These are phyloP conservation scores for Peromyscus melanophrys DNA, from an alignment of 2,797 vertebrate species.

Conservation along the genomic window DNA sequence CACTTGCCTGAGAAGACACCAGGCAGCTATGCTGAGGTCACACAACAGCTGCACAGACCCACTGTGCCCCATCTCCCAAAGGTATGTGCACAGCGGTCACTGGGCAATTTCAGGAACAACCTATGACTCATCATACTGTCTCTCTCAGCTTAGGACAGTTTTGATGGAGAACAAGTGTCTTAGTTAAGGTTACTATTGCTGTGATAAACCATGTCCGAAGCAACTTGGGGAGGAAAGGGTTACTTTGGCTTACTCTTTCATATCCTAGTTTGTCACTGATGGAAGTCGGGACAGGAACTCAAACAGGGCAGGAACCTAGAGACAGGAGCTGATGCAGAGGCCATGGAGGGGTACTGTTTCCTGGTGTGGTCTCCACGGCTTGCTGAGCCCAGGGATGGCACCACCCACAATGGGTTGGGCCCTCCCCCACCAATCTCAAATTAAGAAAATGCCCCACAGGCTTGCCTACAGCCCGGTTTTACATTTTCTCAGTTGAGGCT, in stretches of 20 bases:
- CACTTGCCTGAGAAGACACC: no score
- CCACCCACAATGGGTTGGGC: neutral
- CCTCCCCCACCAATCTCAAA: neutral
- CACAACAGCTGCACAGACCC: neutral
- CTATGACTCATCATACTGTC: neutral
- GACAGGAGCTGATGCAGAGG: neutral
- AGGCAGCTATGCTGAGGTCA: neutral
- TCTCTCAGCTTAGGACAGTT: neutral
- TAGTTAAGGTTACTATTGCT: neutral
- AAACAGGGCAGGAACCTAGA: neutral
- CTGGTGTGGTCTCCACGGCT: neutral
- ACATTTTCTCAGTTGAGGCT: neutral
- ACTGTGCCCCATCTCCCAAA: neutral
- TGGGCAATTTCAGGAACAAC: neutral
- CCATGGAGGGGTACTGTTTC: neutral
- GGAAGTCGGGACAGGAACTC: neutral
- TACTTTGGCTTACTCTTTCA: neutral
- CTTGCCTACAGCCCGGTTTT: neutral
- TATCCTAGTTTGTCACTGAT: neutral
- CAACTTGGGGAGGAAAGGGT: neutral
- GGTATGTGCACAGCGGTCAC: neutral
- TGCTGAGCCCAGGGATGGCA: neutral
- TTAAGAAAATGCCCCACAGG: neutral
- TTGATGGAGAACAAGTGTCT: neutral
- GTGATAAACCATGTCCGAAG: neutral